Evolutionary conservation across 2,888 invertebrate genomes (phyloP), one percentile per base, ranked within the genome.

Genomic region (Abrostola triplasia): DNA sequence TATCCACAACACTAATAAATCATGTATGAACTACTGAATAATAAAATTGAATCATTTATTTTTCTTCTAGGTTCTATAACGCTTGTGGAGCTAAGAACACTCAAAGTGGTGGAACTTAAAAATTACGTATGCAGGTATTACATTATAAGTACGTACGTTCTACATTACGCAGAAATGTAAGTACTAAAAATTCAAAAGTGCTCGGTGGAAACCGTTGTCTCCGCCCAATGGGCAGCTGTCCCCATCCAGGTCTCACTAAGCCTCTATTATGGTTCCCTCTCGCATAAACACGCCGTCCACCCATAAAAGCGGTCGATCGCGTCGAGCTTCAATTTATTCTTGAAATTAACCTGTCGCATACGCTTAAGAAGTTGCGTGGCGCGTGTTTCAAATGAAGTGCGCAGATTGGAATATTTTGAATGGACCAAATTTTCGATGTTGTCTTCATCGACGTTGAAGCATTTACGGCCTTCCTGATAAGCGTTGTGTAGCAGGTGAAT

Each of bases 331-430:
- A 92, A 93, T 92, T 93, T 92, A 92, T 92, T 92, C 89, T 90
- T 90, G 88, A 85, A 93, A 94, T 93, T 92, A 93, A 92, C 92
- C 91, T 92, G 94, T 93, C 92, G 88, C 85, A 84, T 84, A 86
- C 88, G 89, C 88, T 92, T 90, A 91, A 87, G 81, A 69, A 69
- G 51, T 70, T 60, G 64, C 65, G 50, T 62, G 70, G 61, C 77
- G 63, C 68, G 70, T 76, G 84, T 84, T 83, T 85, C 83, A 88
- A 90, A 88, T 85, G 85, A 87, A 84, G 83, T 84, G 47, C 59
- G 82, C 58, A 44, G 70, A 80, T 80, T 73, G 70, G 68, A 64
- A 75, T 64, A 55, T 81, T 67, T 66, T 61, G 69, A 65, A 70
- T 69, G 77, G 80, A 66, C 66, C 62, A 71, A 76, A 62, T 52